Evolutionary conservation across 2,113 vertebrate species (phyloP), one percentile per base, ranked within the genome.

Genomic region (Pelodiscus sinensis): DNA sequence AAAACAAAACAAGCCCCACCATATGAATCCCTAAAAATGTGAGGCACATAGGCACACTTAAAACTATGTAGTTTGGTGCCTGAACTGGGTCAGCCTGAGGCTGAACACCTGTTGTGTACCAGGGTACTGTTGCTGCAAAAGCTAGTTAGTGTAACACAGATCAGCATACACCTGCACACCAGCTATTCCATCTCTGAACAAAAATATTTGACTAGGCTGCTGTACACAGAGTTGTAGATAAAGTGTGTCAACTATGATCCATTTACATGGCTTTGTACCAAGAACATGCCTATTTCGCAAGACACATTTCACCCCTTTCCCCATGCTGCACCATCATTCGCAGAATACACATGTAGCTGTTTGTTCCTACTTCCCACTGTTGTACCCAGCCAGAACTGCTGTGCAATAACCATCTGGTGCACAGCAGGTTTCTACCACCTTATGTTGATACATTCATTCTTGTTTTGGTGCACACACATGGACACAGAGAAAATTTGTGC

Each of bases 51-150:
- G 56, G 60, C 50, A 79, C 60, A 52, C 71, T 93, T 87, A 81
- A 35, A 84, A 6, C 71, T 81, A 7, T 0, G 1, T 71, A 51
- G 71, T 51, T 91, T 60, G 27, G 1, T 24, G 62, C 35, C 84
- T 86, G 90, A 86, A 94, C 79, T 27, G 85, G 79, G 82, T 88
- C 50, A 29, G 79, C 79, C 71, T 79, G 60, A 77, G 81, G 71
- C 58, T 52, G 88, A 73, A 90, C 0, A 0, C 71, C 77, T 91
- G 27, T 89, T 91, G 81, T 50, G 57, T 88, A 92, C 71, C 57
- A 78, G 85, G 12, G 35, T 90, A 14, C 4, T 3, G 1, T 58
- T 87, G 19, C 5, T 91, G 77, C 44, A 73, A 81, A 92, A 78
- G 27, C 62, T 86, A 54, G 24, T 50, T 50, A 44, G 50, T 27